Base-by-base conservation (phyloP, 2,113 vertebrate species). In the Pomatostomus ruficeps region DNA sequence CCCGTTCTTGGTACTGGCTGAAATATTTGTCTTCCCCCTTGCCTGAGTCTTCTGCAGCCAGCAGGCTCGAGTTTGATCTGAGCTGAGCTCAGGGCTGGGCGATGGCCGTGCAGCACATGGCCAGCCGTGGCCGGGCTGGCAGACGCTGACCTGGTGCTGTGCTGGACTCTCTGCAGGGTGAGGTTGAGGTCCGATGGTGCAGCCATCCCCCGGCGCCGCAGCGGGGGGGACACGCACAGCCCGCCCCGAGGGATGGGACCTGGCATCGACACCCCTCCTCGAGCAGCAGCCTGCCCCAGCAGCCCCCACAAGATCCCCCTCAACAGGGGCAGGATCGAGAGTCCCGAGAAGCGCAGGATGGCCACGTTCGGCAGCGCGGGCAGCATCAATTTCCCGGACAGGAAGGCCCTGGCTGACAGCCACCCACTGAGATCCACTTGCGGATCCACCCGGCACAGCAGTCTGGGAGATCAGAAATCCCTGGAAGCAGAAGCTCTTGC, bases 391-490 rank as follows among this genome's bases (percentile, higher is more conserved):
- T 99, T 98, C 97, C 98, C 98, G 2, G 99, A 99, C 88, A 99
- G 99, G 95, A 99, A 99, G 97, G 93, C 92, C 33, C 98, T 99
- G 89, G 98, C 98, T 7, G 99, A 99, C 51, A 98, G 98, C 35
- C 98, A 99, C 96, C 98, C 98, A 0, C 97, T 99, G 97, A 98
- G 99, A 89, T 98, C 99, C 0, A 97, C 98, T 36, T 98, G 98
- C 22, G 98, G 99, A n/a, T 98, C 99, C 86, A 99, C 99, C 19
- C 98, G 99, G 31, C 99, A 99, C 98, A 99, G 99, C 98, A 99
- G 99, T 96, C 98, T 99, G 2, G 99, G 99, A 46, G 99, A 99
- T 98, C 99, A 99, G 98, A 99, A 99, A 95, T 98, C 99, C 55
- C 97, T 99, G 97, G 99, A 99, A 96, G 98, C 99, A 15, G 99